Base-by-base conservation (phyloP, 35 echinoderm and acorn worm genomes). In the Stichopus chloronotus region DNA sequence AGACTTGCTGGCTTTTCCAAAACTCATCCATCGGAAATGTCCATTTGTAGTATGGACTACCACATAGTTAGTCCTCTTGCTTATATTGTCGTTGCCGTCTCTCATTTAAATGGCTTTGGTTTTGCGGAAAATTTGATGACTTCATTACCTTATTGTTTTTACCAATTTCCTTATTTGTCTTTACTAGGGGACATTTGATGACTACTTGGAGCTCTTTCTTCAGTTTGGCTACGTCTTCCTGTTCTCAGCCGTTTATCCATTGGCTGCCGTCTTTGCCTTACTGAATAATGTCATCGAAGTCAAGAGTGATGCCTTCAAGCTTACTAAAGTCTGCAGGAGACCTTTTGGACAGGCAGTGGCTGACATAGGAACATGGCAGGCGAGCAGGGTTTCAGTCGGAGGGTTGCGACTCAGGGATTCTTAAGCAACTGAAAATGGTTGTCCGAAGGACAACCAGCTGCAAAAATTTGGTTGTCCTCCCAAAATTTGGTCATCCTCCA, bases 201-300 rank as follows among this genome's bases (percentile, higher is more conserved):
- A 99, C 94, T 99, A 99, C 82, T 57, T 99, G 52, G 97, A 99
- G 86, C 88, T 99, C 9, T 96, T 99, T 72, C 95, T 99, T 54
- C 97, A 99, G 87, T 99, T 99, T 96, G 97, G 97, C 19, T 99
- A 99, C 30, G 95, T 99, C 22, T 99, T 96, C 68, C 90, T 99
- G 9, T 99, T 99, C 68, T 99, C 97, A 23, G 95, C 97, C 10
- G 97, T 99, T 3, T 99, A 96, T 53, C 97, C 97, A 12, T 78
- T 99, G 59, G 97, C 97, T 14, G 97, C 95, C 5, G 72, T 95
- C 59, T 99, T 94, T 81, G 97, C 95, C n/a, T 83, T 96, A 19
- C 84, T 95, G 5, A 99, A 99, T 92, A 99, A 99, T 85, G 78
- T 99, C 82, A 99, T 99, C 71, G 97, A 99, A 81, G 84, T 99